Evolutionary conservation across 2,113 vertebrate genomes (phyloP).

Genomic region (Todiramphus saurophagus): DNA sequence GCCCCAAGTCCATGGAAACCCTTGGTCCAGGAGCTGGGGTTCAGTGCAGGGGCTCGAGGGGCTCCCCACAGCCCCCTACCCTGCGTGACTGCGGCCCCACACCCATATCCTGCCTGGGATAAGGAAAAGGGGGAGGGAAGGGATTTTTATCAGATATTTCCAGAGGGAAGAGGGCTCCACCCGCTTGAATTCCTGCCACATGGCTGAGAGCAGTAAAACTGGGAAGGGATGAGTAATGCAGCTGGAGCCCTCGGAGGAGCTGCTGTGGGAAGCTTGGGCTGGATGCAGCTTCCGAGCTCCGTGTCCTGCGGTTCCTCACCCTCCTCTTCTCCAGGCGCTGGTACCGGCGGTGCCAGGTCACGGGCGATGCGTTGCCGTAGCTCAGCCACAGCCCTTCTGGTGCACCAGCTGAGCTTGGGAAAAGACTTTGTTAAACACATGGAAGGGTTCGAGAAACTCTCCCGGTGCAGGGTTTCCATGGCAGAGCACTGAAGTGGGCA

Average conservation of each 20-base stretch:
- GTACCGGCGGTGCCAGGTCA: accelerated
- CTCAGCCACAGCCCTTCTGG: accelerated
- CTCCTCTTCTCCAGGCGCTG: neutral
- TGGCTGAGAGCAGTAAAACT: constrained; percentile 25
- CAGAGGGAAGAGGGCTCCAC: constrained; percentile 77
- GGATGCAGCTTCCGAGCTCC: neutral
- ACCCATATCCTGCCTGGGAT: constrained; percentile 76
- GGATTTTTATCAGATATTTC: constrained; percentile 79
- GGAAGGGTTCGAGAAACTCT: accelerated
- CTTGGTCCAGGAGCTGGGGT: neutral
- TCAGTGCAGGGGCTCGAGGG: neutral
- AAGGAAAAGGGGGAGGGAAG: constrained; percentile 56
- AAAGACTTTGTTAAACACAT: accelerated
- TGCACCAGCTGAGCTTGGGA: neutral
- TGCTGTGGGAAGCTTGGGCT: neutral
- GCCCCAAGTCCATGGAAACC: neutral
- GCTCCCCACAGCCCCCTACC: neutral
- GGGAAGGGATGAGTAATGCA: constrained; percentile 59
- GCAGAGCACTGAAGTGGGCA: accelerated
- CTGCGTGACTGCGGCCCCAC: constrained; percentile 37
- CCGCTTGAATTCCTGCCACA: constrained; percentile 78
- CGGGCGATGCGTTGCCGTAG: neutral
- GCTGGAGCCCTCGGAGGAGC: neutral
- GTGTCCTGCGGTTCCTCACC: neutral
- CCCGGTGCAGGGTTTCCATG: neutral